phyloP scores from a whole-genome alignment of 2,797 vertebrate species.

The Gambusia yucatana region DNA sequence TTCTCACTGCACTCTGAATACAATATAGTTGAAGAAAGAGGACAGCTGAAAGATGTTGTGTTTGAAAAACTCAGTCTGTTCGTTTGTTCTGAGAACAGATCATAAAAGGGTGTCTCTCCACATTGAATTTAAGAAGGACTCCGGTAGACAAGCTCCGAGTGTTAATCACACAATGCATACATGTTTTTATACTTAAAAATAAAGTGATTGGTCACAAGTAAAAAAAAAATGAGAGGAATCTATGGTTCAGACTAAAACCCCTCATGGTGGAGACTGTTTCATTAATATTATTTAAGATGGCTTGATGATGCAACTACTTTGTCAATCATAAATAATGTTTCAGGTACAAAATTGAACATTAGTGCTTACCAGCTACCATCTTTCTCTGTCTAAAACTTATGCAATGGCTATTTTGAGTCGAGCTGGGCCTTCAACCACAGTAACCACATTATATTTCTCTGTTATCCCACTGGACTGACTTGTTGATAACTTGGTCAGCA shows the following conservation, averaged over 20 bases:
- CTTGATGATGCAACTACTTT: not conserved
- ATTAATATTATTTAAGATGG: not conserved
- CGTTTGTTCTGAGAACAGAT: not conserved
- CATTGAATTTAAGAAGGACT: not conserved
- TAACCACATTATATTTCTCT: not conserved
- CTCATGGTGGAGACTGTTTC: not conserved
- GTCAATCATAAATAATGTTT: not conserved
- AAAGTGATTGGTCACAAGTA: not conserved
- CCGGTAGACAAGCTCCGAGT: not conserved
- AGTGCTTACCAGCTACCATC: not conserved
- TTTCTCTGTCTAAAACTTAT: not conserved
- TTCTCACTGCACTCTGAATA: conserved; percentile 25
- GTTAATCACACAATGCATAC: not conserved
- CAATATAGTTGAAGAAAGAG: conserved; percentile 22
- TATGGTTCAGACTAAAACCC: not conserved
- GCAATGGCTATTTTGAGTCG: not conserved
- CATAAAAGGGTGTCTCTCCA: not conserved
- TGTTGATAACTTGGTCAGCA: not conserved
- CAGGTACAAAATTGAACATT: not conserved
- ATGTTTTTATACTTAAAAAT: not conserved
- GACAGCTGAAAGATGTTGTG: not conserved
- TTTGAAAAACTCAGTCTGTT: not conserved
- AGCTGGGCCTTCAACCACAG: not conserved
- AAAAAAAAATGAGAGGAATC: not conserved
- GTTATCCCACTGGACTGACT: not conserved